A percentile compares a stretch with the other conserved stretches of the same genome.
Evolutionary conservation across 2,888 invertebrate genomes (phyloP).

Genomic region (Entomobrya proxima): DNA sequence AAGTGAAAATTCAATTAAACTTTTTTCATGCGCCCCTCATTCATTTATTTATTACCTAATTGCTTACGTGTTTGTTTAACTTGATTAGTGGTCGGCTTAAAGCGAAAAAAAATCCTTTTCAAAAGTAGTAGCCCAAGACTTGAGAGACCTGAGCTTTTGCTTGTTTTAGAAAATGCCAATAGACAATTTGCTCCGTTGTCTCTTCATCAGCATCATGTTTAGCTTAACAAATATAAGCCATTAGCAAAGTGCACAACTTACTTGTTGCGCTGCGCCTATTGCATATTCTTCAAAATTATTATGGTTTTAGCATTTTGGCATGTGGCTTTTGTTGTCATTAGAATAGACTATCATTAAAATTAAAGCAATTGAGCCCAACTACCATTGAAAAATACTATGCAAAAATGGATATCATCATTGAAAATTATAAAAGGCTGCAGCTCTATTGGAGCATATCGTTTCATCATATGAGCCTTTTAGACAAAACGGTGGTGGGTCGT

Average conservation of each 20-base stretch:
- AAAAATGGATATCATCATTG: slow-evolving; percentile 33
- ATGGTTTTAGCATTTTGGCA: slow-evolving; percentile 22
- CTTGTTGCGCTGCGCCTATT: background rate
- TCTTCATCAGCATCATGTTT: background rate
- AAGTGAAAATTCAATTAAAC: slow-evolving; percentile 1
- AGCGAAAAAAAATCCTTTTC: background rate
- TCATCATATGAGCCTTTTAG: too few relatives aligned
- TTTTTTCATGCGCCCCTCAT: slow-evolving; percentile 18
- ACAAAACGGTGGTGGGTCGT: background rate
- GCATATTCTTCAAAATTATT: background rate
- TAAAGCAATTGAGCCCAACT: too few relatives aligned
- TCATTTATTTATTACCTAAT: slow-evolving; percentile 52
- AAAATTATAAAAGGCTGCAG: background rate
- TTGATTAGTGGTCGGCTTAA: slow-evolving; percentile 43
- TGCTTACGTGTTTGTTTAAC: slow-evolving; percentile 39
- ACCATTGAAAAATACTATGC: slow-evolving; percentile 21
- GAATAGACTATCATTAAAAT: slow-evolving; percentile 11
- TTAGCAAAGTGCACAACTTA: background rate
- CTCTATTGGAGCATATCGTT: background rate
- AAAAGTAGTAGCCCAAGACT: background rate
- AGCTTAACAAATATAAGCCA: background rate
- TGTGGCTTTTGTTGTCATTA: slow-evolving; percentile 40
- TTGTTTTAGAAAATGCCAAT: too few relatives aligned
- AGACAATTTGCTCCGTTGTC: too few relatives aligned
- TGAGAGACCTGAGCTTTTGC: background rate